Evolutionary conservation across 2,888 invertebrate species (phyloP).

Genomic region (Malacosoma neustria): DNA sequence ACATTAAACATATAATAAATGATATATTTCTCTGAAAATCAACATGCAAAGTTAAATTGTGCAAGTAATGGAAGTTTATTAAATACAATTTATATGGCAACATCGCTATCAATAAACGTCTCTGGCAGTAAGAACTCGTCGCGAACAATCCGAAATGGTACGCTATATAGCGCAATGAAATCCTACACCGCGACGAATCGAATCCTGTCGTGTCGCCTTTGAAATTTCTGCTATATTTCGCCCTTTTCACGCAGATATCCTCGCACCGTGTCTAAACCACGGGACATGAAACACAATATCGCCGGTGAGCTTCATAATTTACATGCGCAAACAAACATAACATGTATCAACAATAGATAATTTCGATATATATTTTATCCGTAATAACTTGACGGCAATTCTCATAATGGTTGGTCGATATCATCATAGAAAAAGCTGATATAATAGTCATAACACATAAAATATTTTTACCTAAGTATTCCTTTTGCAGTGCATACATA

Average conservation of each 20-base stretch:
- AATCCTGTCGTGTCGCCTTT: conserved; percentile 70
- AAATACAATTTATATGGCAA: conserved; percentile 43
- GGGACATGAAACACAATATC: conserved; percentile 73
- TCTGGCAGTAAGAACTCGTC: conserved; percentile 33
- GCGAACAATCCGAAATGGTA: conserved; percentile 35
- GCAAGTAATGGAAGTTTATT: conserved; percentile 48
- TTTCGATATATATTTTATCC: conserved; percentile 10
- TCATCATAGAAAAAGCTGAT: too few relatives aligned
- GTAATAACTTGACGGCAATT: too few relatives aligned
- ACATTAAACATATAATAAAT: too few relatives aligned
- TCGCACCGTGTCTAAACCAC: conserved; percentile 64
- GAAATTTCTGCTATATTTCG: conserved; percentile 74
- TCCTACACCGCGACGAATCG: conserved; percentile 71
- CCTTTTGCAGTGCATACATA: too few relatives aligned
- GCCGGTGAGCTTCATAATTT: conserved; percentile 62
- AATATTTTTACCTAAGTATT: too few relatives aligned
- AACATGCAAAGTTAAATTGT: too few relatives aligned
- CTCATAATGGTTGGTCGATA: too few relatives aligned
- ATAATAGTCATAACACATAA: too few relatives aligned
- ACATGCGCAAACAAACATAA: conserved; percentile 30
- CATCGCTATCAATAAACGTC: conserved; percentile 61
- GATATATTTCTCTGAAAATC: too few relatives aligned
- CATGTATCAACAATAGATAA: too few relatives aligned
- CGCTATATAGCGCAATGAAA: conserved; percentile 67
- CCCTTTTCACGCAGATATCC: conserved; percentile 72